Evolutionary conservation across 2,113 vertebrate genomes (phyloP).

Genomic region (Calypte anna): DNA sequence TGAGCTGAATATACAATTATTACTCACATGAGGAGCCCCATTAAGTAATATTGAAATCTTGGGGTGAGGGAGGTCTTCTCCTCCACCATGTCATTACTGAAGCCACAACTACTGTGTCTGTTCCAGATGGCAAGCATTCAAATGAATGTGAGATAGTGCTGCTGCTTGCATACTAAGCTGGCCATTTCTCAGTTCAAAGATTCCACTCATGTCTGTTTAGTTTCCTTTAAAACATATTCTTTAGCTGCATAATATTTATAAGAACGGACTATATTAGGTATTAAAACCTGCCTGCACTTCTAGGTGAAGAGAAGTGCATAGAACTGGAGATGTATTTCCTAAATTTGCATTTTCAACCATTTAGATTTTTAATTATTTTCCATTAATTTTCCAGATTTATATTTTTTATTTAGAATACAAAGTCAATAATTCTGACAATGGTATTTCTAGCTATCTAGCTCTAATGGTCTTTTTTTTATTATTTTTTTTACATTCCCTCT

Average conservation of each 20-base stretch:
- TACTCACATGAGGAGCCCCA: not conserved
- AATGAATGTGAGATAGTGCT: not conserved
- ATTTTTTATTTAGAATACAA: not conserved
- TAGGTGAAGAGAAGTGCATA: not conserved
- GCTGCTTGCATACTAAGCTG: slow-evolving; percentile 27
- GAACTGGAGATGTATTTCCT: not conserved
- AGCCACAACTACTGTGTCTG: slow-evolving; percentile 45
- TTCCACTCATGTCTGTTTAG: not conserved
- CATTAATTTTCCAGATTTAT: not conserved
- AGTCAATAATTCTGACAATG: not conserved
- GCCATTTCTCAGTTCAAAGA: not conserved
- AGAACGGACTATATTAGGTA: not conserved
- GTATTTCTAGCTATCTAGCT: not conserved
- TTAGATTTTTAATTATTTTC: not conserved
- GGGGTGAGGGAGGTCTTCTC: slow-evolving; percentile 51
- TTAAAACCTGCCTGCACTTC: not conserved
- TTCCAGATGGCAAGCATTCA: slow-evolving; percentile 48
- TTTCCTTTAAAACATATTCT: not conserved
- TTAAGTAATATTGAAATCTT: not conserved
- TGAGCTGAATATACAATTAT: not conserved
- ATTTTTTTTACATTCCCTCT: not conserved
- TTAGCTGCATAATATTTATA: not conserved
- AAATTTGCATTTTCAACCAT: not conserved
- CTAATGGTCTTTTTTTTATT: fast-evolving
- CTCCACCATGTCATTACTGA: slow-evolving; percentile 33